Evolutionary conservation across 2,888 invertebrate species (phyloP).

Genomic region (Megastigmus dorsalis): DNA sequence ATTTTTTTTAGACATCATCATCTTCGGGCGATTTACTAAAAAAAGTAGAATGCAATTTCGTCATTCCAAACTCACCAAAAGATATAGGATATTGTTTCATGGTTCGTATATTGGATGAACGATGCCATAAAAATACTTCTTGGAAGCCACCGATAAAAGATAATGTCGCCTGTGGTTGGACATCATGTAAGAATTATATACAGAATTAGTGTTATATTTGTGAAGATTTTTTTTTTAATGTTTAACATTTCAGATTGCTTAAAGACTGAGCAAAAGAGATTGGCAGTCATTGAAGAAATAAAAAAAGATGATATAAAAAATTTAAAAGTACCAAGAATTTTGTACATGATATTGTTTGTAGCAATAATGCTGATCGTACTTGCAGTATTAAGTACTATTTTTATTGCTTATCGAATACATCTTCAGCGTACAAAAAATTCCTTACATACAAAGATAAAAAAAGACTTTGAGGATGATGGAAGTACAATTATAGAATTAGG

Average conservation of each 20-base stretch:
- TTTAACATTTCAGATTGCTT: conserved; percentile 46
- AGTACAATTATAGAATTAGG: conserved; percentile 31
- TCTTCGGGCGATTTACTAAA: conserved; percentile 35
- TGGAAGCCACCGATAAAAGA: conserved; percentile 50
- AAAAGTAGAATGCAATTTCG: conserved; percentile 53
- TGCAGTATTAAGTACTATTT: conserved; percentile 42
- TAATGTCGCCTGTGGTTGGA: conserved; percentile 50
- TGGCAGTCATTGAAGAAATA: conserved; percentile 9
- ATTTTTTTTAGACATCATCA: conserved; percentile 32
- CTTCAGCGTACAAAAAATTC: conserved; percentile 33
- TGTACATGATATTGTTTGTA: conserved; percentile 31
- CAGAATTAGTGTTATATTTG: not conserved
- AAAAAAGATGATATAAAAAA: conserved; percentile 6
- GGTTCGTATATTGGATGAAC: conserved; percentile 45
- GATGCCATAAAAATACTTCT: conserved; percentile 50
- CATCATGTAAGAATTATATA: conserved; percentile 40
- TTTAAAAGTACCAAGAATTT: conserved; percentile 21
- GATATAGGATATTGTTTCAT: conserved; percentile 49
- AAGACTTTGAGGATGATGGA: conserved; percentile 32
- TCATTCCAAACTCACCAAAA: conserved; percentile 27
- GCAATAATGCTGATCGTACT: conserved; percentile 33
- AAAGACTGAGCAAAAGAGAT: conserved; percentile 27
- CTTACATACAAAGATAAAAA: conserved; percentile 14
- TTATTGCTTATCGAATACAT: conserved; percentile 36
- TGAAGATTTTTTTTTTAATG: not conserved